These are phyloP conservation scores for Metacarcinus magister DNA, from an alignment of 2,888 invertebrate species.

Conservation along the genomic window DNA sequence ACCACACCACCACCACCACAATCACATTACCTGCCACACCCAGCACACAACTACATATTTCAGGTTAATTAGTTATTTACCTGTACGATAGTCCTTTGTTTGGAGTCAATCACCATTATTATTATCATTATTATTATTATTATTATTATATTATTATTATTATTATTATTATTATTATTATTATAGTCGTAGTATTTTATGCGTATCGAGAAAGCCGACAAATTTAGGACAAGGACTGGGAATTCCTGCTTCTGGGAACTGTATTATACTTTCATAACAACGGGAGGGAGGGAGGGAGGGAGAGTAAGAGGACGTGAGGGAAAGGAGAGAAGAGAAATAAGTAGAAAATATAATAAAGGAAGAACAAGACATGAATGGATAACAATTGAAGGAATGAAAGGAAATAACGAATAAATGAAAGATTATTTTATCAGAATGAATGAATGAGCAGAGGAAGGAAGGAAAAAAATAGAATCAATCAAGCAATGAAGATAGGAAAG, in stretches of 20 bases:
- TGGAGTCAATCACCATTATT: neutral
- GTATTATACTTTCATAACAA: too few species aligned
- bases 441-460: neutral
- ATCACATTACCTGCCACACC: neutral
- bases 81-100: neutral
- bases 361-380: neutral
- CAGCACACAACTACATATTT: neutral
- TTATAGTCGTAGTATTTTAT: too few species aligned
- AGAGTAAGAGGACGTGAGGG: neutral
- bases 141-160: neutral
- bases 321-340: neutral
- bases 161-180: constrained; percentile 3
- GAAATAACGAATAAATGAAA: neutral
- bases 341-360: neutral
- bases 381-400: neutral
- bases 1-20: neutral
- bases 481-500: neutral
- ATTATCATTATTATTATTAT: neutral
- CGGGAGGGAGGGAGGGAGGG: neutral
- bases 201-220: too few species aligned
- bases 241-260: too few species aligned
- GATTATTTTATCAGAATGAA: neutral
- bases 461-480: neutral
- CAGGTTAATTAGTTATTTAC: neutral
- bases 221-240: too few species aligned